These are phyloP conservation scores for Rhinoraja longicauda DNA, from an alignment of 2,797 vertebrate species.

Conservation along the genomic window DNA sequence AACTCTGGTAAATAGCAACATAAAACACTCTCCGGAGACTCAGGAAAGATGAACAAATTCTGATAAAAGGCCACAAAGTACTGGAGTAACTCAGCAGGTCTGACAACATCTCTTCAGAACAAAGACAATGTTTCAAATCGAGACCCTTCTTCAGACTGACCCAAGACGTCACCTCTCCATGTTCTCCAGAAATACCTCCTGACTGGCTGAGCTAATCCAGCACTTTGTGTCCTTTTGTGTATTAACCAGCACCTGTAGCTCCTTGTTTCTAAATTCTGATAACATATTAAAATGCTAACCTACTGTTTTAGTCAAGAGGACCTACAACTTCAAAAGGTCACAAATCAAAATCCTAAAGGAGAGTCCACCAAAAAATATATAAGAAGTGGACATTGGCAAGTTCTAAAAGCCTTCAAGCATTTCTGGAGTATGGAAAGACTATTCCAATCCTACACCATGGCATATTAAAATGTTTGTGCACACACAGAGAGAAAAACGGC, in stretches of 20 bases:
- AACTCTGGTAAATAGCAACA: neutral
- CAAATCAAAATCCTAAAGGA: neutral
- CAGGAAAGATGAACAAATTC: neutral
- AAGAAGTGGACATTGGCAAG: neutral
- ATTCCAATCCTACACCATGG: neutral
- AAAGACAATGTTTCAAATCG: too few relatives aligned
- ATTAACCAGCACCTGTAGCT: too few relatives aligned
- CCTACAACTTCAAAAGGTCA: neutral
- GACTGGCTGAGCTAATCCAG: too few relatives aligned
- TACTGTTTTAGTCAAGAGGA: neutral
- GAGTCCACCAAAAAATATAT: neutral
- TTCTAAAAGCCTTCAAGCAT: neutral
- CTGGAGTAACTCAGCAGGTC: too few relatives aligned
- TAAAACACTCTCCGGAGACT: neutral
- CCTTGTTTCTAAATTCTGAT: neutral
- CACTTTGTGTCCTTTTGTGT: too few relatives aligned
- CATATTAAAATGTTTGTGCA: neutral
- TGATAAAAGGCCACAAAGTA: neutral
- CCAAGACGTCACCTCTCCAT: too few relatives aligned
- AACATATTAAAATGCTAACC: neutral
- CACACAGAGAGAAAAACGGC: neutral
- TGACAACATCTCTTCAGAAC: too few relatives aligned
- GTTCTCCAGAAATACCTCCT: too few relatives aligned
- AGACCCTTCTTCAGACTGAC: too few relatives aligned
- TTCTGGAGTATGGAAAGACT: neutral